Conservation (phyloP, 1,140 invertebrate species). For the Psix sp. region DNA sequence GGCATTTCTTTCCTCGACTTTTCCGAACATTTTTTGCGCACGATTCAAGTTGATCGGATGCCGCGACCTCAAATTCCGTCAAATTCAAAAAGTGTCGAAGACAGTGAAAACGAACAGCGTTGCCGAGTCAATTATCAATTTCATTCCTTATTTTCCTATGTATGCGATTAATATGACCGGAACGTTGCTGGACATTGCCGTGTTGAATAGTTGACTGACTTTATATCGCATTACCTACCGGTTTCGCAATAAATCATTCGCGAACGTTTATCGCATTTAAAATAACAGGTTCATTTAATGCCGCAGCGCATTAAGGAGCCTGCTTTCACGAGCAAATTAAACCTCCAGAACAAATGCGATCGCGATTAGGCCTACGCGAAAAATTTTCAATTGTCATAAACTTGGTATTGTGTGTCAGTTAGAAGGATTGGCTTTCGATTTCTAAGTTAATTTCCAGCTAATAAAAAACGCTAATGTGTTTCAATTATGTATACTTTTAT, state of each 20-base stretch:
- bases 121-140: too few relatives aligned
- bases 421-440: too few relatives aligned
- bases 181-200: slow-evolving; percentile 5
- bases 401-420: too few relatives aligned
- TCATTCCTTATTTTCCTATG: too few relatives aligned
- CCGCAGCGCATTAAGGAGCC: slow-evolving; percentile 5
- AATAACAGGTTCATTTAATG: slow-evolving; percentile 38
- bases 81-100: too few relatives aligned
- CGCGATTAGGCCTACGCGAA: too few relatives aligned
- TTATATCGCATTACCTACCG: slow-evolving; percentile 14
- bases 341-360: slow-evolving; percentile 15
- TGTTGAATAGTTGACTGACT: slow-evolving; percentile 24
- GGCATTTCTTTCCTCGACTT: slow-evolving; percentile 1
- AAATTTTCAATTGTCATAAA: too few relatives aligned
- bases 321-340: slow-evolving; percentile 33
- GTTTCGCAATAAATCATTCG: slow-evolving; percentile 34
- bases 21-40: not conserved
- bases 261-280: slow-evolving; percentile 33
- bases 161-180: not conserved
- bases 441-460: too few relatives aligned
- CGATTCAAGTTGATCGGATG: slow-evolving; percentile 14
- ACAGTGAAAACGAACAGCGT: slow-evolving; percentile 3
- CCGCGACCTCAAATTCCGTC: too few relatives aligned
- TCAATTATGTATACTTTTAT: too few relatives aligned
- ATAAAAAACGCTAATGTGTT: too few relatives aligned